Percentiles rank a stretch among this genome's conserved stretches.
These are phyloP conservation scores for Apogon hyalosoma DNA, from an alignment of 2,797 vertebrate genomes.

Conservation along the genomic window DNA sequence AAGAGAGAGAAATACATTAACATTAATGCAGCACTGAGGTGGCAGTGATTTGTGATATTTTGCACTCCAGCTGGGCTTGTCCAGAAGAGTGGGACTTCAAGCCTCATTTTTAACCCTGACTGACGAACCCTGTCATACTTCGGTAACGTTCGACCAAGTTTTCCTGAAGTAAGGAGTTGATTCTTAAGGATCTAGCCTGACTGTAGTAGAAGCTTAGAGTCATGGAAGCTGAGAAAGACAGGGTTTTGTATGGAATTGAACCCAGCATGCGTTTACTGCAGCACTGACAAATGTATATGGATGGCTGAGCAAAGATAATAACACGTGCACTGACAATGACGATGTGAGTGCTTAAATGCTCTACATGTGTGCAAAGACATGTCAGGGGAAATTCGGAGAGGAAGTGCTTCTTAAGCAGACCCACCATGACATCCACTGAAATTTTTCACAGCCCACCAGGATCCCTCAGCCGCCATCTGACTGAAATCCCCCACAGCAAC, in stretches of 20 bases:
- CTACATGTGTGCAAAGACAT: constrained; percentile 24
- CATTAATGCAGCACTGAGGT: constrained; percentile 38
- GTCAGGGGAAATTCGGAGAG: constrained; percentile 25
- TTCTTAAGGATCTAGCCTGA: constrained; percentile 2
- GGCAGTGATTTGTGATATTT: constrained; percentile 51
- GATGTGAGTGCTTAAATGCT: constrained; percentile 2
- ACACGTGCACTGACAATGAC: constrained; percentile 15
- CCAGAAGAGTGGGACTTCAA: constrained; percentile 4
- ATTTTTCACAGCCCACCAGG: constrained; percentile 58
- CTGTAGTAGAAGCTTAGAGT: constrained; percentile 28
- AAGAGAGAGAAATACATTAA: constrained; percentile 72
- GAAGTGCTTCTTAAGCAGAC: constrained; percentile 54
- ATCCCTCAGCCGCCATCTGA: constrained; percentile 57
- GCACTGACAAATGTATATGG: constrained; percentile 39
- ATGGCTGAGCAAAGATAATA: constrained; percentile 17
- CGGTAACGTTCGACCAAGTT: constrained; percentile 4
- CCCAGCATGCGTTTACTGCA: constrained; percentile 24
- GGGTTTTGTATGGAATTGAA: constrained; percentile 41
- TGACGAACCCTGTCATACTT: constrained; percentile 9
- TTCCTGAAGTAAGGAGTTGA: not conserved
- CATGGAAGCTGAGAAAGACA: constrained; percentile 17
- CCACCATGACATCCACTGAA: constrained; percentile 64
- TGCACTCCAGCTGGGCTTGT: constrained; percentile 8
- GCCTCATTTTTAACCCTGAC: not conserved
- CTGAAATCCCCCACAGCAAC: constrained; percentile 67